phyloP scores from a whole-genome alignment of 2,888 invertebrate species.

The Furcula furcula region DNA sequence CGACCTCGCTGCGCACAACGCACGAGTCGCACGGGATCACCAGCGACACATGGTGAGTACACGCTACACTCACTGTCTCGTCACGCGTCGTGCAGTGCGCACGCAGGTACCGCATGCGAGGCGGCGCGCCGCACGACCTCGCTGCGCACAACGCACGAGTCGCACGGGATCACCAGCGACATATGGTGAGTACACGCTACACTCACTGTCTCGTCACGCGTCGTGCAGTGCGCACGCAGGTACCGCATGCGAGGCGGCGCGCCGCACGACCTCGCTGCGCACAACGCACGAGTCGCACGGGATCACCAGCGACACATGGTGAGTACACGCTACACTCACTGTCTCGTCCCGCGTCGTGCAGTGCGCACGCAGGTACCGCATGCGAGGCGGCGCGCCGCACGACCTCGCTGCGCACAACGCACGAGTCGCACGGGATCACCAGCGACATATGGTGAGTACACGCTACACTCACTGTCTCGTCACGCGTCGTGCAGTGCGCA shows the following conservation, averaged over 20 bases:
- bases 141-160: constrained; percentile 94
- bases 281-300: constrained; percentile 91
- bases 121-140: constrained; percentile 88
- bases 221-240: constrained; percentile 85
- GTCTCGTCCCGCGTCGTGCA: too few relatives aligned
- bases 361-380: constrained; percentile 88
- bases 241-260: constrained; percentile 89
- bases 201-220: too few relatives aligned
- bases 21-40: constrained; percentile 83
- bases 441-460: constrained; percentile 48
- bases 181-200: constrained; percentile 29
- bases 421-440: constrained; percentile 80
- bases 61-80: too few relatives aligned
- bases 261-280: constrained; percentile 91
- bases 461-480: too few relatives aligned
- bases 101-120: constrained; percentile 87
- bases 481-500: constrained; percentile 87
- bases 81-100: constrained; percentile 88
- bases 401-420: constrained; percentile 96
- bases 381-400: constrained; percentile 87
- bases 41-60: constrained; percentile 46
- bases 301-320: constrained; percentile 43
- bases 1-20: constrained; percentile 95
- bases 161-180: constrained; percentile 72
- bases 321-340: too few relatives aligned